Conservation (phyloP, 1,140 invertebrate species). For the Aricia agestis region DNA sequence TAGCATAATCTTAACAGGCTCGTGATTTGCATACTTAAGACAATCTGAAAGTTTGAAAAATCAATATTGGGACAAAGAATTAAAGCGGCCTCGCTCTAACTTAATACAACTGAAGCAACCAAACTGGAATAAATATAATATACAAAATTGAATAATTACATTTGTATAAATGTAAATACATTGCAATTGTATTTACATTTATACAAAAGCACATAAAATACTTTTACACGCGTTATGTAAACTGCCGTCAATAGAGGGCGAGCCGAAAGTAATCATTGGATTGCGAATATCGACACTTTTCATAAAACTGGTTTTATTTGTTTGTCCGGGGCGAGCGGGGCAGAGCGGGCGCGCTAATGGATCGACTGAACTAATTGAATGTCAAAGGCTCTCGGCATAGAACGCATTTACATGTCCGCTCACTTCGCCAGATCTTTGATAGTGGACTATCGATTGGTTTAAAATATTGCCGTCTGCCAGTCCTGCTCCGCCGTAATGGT, state of each 20-base stretch:
- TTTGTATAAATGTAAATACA: not conserved
- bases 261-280: slow-evolving; percentile 6
- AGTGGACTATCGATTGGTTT: slow-evolving; percentile 2
- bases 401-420: slow-evolving; percentile 9
- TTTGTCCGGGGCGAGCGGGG: not conserved
- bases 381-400: slow-evolving; percentile 7
- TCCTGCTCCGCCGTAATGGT: not conserved
- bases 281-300: slow-evolving; percentile 5
- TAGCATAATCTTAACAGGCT: not conserved
- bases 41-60: not conserved
- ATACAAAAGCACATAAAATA: too few species aligned
- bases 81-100: not conserved
- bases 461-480: slow-evolving; percentile 3
- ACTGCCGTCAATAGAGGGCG: not conserved
- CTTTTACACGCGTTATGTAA: not conserved
- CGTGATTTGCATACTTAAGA: slow-evolving; percentile 3
- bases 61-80: not conserved
- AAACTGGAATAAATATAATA: not conserved
- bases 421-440: slow-evolving; percentile 11
- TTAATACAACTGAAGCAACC: not conserved
- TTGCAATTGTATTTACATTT: not conserved
- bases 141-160: too few species aligned
- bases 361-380: slow-evolving; percentile 14
- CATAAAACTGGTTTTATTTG: slow-evolving; percentile 15
- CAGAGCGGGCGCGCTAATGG: not conserved